These are phyloP conservation scores for Pseudeuparius sepicola DNA, from an alignment of 2,888 invertebrate species.

Conservation along the genomic window DNA sequence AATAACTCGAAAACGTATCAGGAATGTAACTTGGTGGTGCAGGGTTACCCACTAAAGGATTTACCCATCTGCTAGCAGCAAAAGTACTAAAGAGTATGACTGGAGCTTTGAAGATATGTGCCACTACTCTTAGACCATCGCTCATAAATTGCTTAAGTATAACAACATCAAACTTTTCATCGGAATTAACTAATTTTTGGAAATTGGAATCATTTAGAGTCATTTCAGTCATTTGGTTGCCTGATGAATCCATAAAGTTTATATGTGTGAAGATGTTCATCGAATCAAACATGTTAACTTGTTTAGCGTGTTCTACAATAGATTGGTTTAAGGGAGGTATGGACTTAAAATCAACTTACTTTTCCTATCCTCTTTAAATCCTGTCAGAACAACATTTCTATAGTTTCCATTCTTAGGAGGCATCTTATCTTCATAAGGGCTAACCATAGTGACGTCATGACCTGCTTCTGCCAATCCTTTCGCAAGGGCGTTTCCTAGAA, in stretches of 20 bases:
- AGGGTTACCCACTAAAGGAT: slow-evolving; percentile 41
- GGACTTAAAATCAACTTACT: too few species aligned
- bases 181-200: slow-evolving; percentile 30
- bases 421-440: too few species aligned
- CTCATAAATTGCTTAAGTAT: slow-evolving; percentile 42
- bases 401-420: too few species aligned
- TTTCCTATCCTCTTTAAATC: too few species aligned
- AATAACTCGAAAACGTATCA: slow-evolving; percentile 37
- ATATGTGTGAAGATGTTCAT: too few species aligned
- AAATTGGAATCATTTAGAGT: slow-evolving; percentile 28
- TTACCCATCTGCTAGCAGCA: slow-evolving; percentile 40
- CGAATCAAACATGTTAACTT: too few species aligned
- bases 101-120: slow-evolving; percentile 34
- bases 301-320: too few species aligned
- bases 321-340: too few species aligned
- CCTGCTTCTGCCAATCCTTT: slow-evolving; percentile 27
- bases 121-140: slow-evolving; percentile 40
- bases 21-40: slow-evolving; percentile 43
- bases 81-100: slow-evolving; percentile 38
- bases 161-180: slow-evolving; percentile 36
- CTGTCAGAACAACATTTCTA: too few species aligned
- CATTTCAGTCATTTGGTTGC: slow-evolving; percentile 17
- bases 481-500: slow-evolving; percentile 24
- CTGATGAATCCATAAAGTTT: slow-evolving; percentile 15
- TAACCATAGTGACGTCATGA: slow-evolving; percentile 29